Evolutionary conservation across 2,797 vertebrate genomes (phyloP).

Genomic region (Danio kyathit): DNA sequence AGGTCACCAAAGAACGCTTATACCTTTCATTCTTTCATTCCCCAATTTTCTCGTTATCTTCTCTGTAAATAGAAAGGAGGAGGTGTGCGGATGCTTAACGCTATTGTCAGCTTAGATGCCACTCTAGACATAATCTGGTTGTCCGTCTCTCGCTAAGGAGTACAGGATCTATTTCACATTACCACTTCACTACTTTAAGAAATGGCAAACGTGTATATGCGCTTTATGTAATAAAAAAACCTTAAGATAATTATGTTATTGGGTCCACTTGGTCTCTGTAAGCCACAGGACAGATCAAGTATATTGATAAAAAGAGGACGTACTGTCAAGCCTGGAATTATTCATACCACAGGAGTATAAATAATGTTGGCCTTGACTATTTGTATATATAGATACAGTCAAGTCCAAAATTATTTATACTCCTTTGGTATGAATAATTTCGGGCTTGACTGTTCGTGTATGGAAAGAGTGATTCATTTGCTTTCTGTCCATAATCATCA

Average conservation of each 20-base stretch:
- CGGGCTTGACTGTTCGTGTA: not conserved
- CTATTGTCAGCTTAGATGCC: constrained; percentile 42
- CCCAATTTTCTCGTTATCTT: constrained; percentile 40
- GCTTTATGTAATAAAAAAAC: constrained; percentile 29
- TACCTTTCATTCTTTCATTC: constrained; percentile 24
- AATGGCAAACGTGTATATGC: not conserved
- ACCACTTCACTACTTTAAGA: not conserved
- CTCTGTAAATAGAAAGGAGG: constrained; percentile 13
- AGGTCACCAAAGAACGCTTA: constrained; percentile 13
- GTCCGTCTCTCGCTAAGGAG: constrained; percentile 19
- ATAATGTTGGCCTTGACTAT: too few species aligned
- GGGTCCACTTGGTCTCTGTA: not conserved
- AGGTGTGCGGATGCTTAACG: constrained; percentile 21
- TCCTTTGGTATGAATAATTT: too few species aligned
- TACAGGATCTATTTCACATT: constrained; percentile 38
- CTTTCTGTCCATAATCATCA: not conserved
- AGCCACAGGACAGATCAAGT: not conserved
- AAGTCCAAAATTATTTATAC: too few species aligned
- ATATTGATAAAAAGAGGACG: not conserved
- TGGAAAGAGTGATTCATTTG: not conserved
- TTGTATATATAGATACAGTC: not conserved
- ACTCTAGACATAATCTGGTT: constrained; percentile 48
- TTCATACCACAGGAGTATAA: too few species aligned
- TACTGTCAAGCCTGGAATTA: too few species aligned
- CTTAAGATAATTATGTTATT: constrained; percentile 50